These are phyloP conservation scores for Palaemon carinicauda DNA, from an alignment of 1,140 invertebrate species.

Conservation along the genomic window DNA sequence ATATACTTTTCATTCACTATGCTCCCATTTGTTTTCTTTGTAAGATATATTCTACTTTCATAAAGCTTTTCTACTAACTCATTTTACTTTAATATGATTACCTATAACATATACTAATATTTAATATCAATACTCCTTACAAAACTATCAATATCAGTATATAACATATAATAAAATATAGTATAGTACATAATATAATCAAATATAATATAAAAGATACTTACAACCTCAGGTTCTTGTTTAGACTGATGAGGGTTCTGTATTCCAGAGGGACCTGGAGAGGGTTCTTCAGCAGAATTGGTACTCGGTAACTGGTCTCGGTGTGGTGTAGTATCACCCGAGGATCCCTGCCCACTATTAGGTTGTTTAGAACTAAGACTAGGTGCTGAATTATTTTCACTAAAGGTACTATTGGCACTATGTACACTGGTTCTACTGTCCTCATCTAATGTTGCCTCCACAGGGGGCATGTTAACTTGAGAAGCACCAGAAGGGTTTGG, in stretches of 20 bases:
- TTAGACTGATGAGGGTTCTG: conserved; percentile 57
- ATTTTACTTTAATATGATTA: no score
- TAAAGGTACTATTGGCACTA: conserved; percentile 48
- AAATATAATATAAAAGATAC: no score
- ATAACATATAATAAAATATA: no score
- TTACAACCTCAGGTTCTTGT: conserved; percentile 58
- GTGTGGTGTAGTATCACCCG: conserved; percentile 24
- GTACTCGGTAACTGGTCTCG: neutral
- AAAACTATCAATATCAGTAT: no score
- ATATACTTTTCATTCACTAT: no score
- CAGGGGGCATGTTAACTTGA: conserved; percentile 47
- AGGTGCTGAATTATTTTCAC: conserved; percentile 50
- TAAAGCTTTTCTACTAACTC: no score
- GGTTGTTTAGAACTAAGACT: conserved; percentile 42
- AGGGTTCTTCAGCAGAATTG: conserved; percentile 40
- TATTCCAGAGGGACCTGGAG: conserved; percentile 56
- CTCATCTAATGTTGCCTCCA: conserved; percentile 54
- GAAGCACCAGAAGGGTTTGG: conserved; percentile 21
- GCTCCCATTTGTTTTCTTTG: no score
- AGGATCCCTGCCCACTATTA: conserved; percentile 11
- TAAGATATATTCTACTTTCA: no score
- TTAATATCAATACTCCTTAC: no score
- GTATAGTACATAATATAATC: neutral
- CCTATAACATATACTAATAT: no score
- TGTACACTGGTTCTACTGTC: conserved; percentile 56